Evolutionary conservation across 1,140 invertebrate genomes (phyloP).

Genomic region (Marisa cornuarietis): DNA sequence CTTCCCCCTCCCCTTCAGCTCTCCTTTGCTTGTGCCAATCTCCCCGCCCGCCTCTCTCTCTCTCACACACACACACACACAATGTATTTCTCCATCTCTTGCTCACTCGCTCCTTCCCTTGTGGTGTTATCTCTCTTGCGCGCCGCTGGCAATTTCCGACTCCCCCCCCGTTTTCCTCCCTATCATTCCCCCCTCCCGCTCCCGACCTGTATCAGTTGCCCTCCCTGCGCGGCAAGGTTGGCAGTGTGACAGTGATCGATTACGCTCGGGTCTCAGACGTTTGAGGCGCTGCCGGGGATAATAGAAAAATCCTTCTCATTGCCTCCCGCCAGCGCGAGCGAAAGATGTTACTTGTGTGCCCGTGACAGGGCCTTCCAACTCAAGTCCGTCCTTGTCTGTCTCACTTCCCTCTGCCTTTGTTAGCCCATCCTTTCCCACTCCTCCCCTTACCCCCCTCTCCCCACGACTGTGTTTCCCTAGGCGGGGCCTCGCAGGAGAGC

Average conservation of each 20-base stretch:
- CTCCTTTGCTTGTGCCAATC: too few species aligned
- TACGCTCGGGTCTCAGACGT: not conserved
- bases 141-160: too few species aligned
- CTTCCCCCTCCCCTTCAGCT: not conserved
- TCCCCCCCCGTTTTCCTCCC: not conserved
- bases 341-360: too few species aligned
- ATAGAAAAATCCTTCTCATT: not conserved
- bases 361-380: too few species aligned
- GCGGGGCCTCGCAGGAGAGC: too few species aligned
- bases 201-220: conserved; percentile 1
- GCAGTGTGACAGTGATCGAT: conserved; percentile 8
- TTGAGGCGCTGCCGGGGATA: not conserved
- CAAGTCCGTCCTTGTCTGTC: too few species aligned
- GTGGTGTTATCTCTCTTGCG: too few species aligned
- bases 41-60: not conserved
- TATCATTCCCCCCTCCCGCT: conserved; percentile 1
- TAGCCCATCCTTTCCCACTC: not conserved
- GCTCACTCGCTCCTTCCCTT: not conserved
- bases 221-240: not conserved
- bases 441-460: not conserved
- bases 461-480: too few species aligned
- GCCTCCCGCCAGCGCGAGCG: not conserved
- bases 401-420: not conserved
- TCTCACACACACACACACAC: not conserved
- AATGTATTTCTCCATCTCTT: conserved; percentile 1